phyloP scores from a whole-genome alignment of 2,888 invertebrate species.

The Nebria brevicollis region DNA sequence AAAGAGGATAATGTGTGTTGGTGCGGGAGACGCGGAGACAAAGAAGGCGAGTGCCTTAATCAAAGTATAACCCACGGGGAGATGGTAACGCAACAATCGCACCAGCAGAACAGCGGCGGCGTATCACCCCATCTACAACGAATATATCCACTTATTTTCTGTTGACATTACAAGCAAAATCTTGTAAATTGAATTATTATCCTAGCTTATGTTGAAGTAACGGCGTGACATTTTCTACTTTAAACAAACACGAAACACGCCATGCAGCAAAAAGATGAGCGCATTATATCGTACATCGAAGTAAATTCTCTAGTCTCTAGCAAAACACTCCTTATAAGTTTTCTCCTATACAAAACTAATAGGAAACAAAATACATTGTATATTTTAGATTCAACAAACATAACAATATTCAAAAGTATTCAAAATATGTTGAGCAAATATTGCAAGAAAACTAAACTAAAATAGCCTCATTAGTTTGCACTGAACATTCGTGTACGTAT shows the following conservation, averaged over 20 bases:
- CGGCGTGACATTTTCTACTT: neutral
- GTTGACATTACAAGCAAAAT: slow-evolving; percentile 15
- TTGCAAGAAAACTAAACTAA: no score
- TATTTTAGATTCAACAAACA: no score
- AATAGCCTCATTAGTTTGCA: no score
- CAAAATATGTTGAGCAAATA: no score
- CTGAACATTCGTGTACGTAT: no score
- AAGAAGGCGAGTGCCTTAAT: slow-evolving; percentile 8
- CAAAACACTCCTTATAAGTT: no score
- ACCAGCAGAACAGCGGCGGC: neutral
- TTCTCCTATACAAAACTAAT: no score
- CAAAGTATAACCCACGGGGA: slow-evolving; percentile 8
- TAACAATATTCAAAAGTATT: no score
- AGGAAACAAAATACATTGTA: no score
- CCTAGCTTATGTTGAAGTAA: neutral
- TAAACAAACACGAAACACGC: neutral
- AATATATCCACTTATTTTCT: slow-evolving; percentile 18
- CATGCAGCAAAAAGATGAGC: neutral
- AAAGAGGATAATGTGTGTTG: neutral
- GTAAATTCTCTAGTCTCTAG: neutral
- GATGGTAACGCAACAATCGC: neutral
- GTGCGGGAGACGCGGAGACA: neutral
- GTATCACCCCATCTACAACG: neutral
- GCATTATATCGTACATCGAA: neutral
- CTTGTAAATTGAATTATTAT: slow-evolving; percentile 19